phyloP scores from a whole-genome alignment of 2,113 vertebrate species.

The Sturnira hondurensis region DNA sequence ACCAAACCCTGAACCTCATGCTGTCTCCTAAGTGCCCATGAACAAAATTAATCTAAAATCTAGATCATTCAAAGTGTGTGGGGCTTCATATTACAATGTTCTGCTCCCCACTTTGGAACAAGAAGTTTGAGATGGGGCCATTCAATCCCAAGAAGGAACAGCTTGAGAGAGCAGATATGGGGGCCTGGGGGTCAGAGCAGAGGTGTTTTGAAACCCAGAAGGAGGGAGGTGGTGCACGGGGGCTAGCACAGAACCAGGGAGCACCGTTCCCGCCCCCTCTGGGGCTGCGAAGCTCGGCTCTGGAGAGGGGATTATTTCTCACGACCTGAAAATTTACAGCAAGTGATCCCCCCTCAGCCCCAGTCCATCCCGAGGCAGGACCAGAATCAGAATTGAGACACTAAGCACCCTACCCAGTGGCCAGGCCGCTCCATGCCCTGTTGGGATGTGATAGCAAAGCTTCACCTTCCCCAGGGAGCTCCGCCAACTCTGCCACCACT shows the following conservation, averaged over 20 bases:
- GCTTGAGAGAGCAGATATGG: background rate
- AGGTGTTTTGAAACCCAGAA: background rate
- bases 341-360: accelerated
- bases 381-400: background rate
- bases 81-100: accelerated
- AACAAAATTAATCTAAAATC: background rate
- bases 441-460: background rate
- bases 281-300: background rate
- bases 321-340: background rate
- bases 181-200: background rate
- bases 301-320: background rate
- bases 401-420: background rate
- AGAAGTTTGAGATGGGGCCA: background rate
- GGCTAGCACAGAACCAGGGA: background rate
- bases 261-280: accelerated
- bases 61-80: background rate
- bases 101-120: background rate
- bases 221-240: background rate
- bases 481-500: accelerated
- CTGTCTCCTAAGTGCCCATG: background rate
- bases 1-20: background rate
- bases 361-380: background rate
- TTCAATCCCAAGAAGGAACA: background rate
- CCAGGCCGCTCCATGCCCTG: background rate
- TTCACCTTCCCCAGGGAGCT: background rate